Base-by-base conservation (phyloP, 2,888 invertebrate species). In the Agriopis aurantiaria region DNA sequence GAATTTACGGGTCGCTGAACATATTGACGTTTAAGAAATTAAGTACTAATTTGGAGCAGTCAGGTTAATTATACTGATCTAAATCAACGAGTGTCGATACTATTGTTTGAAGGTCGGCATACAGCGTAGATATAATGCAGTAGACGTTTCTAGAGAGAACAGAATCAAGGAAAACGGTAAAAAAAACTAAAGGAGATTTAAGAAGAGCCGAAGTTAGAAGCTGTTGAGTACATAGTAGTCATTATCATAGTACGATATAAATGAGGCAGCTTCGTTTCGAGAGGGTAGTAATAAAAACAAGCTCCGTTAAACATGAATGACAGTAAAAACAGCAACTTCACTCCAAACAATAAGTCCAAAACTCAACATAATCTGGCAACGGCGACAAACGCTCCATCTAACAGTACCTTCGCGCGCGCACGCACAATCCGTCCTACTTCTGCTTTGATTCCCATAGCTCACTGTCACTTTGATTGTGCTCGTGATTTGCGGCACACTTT, bases 361-460 rank as follows among this genome's bases (percentile, higher is more conserved):
- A 53, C 45, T 23, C 33, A 51, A 33, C 62, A 23, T 23, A 57
- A 68, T 33, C 68, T 68, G 65, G 63, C 33, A 51, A 55, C n/a
- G 49, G 45, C 53, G 60, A 62, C 69, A 65, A 61, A 45, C 68
- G 64, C 46, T 48, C 46, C 46, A 33, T 48, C 48, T 52, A 80
- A 83, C 81, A 74, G 80, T 82, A 77, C 69, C 43, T 59, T 11
- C 63, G 73, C 76, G 73, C 79, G 74, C 70, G 64, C 74, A 79
- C 81, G 80, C 80, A 80, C 78, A 75, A 78, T 71, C 69, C 77
- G 81, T 72, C 78, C 83, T 68, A 81, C 80, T 81, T 83, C 77
- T 79, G 73, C 69, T 60, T 59, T 60, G 60, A 64, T 66, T 71
- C 69, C 66, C 74, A 73, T 76, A 71, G 68, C 65, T 75, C 57